Base-by-base conservation (phyloP, 2,113 vertebrate genomes). In the Gnathonemus longibarbis region DNA sequence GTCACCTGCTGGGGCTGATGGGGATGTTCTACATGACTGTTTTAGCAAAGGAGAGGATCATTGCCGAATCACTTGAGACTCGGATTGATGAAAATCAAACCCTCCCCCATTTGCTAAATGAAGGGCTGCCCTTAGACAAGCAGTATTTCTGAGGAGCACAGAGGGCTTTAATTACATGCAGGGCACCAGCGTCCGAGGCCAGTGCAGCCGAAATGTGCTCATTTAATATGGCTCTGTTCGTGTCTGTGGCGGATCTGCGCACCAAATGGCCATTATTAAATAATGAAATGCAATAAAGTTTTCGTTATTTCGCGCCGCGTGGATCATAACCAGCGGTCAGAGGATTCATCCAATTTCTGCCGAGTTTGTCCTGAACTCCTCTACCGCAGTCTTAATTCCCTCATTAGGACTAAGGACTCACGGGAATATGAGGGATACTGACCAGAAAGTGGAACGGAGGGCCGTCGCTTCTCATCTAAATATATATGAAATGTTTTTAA, bases 401-500 rank as follows among this genome's bases (percentile, higher is more conserved):
- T 80, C 74, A 39, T 80, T 80, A 39, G 74, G 15, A 80, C 74
- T 42, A 80, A 42, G 74, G 74, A 42, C 74, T 80, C 31, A 0
- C 0, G 31, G 74, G 74, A 42, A 80, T 19, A 80, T 42, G 31
- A 42, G 74, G 74, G 74, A 80, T 19, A 80, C 35, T 39, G 35
- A 80, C 74, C 35, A 42, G 74, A 42, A 80, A 80, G 35, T 80
- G 74, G 62, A 70, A 70, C 62, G 62, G n/a, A 70, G 62, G 62
- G 3, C 35, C 35, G 39, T 80, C 31, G 4, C 74, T 39, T 80
- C 19, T 80, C 35, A 80, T 80, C 74, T 80, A 42, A 80, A 80
- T 80, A 80, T 80, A 80, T 80, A 80, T 80, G 74, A 80, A 80
- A 80, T 80, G 74, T 35, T 35, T 80, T 80, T 80, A 39, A 80